Evolutionary conservation across 2,888 invertebrate species (phyloP), one percentile per base, ranked within the genome.

Genomic region (Nemurella pictetii): DNA sequence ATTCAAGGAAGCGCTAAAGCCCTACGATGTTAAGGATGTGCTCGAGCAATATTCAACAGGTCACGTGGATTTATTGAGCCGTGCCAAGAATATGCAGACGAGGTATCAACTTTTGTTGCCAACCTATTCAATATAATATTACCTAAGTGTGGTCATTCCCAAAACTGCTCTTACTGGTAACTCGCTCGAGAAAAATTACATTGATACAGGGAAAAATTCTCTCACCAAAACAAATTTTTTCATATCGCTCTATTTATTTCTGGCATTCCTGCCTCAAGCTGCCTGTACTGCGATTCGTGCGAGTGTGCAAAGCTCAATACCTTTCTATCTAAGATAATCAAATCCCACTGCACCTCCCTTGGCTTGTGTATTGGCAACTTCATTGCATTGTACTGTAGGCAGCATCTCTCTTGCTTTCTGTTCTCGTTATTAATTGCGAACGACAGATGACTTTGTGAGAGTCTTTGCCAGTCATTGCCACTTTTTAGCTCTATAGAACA

Each of bases 21-120:
- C 98, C 87, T 98, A 98, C 92, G 98, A 98, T 92, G 97, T 98
- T 89, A 98, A 97, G 93, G 98, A 98, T 92, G 98, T 98, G 89
- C 98, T 98, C 91, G 97, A 98, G 92, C 97, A 97, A 91, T 98
- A 97, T 93, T 96, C 96, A 87, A 96, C 97, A 89, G 95, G 95
- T 89, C 96, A 97, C 91, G 96, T 97, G 89, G 97, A 98, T 92
- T 94, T 97, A 91, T 94, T 97, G 91, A 95, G 96, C 89, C 93
- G 97, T 90, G 96, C 97, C 89, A 97, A 97, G 93, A 96, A 94
- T 93, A 94, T 97, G 90, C 97, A 97, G 92, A 93, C 94, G 93
- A 95, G 96, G 96, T 96, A 93, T 90, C 81, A 83, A 32, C 74
- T 84, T 32, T 25, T 55, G 15, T 80, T 88, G 89, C 20, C 26